phyloP scores from a whole-genome alignment of 2,888 invertebrate species.

The Leucoma salicis region DNA sequence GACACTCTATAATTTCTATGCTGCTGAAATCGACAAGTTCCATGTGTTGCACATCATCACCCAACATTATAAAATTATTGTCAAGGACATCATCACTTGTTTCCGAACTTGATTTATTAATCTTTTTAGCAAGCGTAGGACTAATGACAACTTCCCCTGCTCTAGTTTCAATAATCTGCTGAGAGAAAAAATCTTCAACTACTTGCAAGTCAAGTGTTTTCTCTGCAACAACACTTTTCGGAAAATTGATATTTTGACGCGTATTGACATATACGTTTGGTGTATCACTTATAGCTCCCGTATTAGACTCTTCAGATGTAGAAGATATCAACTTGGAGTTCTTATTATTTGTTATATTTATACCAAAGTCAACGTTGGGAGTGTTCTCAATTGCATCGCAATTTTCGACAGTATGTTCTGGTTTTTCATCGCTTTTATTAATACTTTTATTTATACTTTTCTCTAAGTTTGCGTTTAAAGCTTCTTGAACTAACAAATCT shows the following conservation, averaged over 20 bases:
- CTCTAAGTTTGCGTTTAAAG: slow-evolving; percentile 33
- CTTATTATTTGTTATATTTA: slow-evolving; percentile 13
- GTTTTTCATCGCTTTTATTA: slow-evolving; percentile 36
- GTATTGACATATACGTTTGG: slow-evolving; percentile 40
- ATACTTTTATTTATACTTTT: slow-evolving; percentile 38
- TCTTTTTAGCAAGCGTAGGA: slow-evolving; percentile 55
- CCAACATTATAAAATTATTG: slow-evolving; percentile 26
- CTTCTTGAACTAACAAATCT: slow-evolving; percentile 55
- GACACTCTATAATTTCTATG: slow-evolving; percentile 51
- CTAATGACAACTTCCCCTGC: slow-evolving; percentile 44
- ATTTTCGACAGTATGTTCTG: slow-evolving; percentile 23
- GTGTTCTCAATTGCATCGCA: slow-evolving; percentile 46
- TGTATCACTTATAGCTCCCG: slow-evolving; percentile 49
- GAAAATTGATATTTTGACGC: slow-evolving; percentile 24
- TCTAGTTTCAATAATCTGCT: slow-evolving; percentile 47
- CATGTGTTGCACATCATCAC: slow-evolving; percentile 25
- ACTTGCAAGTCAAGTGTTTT: slow-evolving; percentile 34
- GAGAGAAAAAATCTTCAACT: slow-evolving; percentile 56
- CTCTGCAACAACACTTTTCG: slow-evolving; percentile 11
- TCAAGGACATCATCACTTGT: slow-evolving; percentile 44
- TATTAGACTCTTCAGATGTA: slow-evolving; percentile 58
- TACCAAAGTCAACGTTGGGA: slow-evolving; percentile 18
- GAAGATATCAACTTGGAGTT: slow-evolving; percentile 32
- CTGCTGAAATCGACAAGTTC: slow-evolving; percentile 35
- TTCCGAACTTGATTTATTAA: slow-evolving; percentile 57